Evolutionary conservation across 2,888 invertebrate genomes (phyloP), one percentile per base, ranked within the genome.

Genomic region (Auanema freiburgensis): DNA sequence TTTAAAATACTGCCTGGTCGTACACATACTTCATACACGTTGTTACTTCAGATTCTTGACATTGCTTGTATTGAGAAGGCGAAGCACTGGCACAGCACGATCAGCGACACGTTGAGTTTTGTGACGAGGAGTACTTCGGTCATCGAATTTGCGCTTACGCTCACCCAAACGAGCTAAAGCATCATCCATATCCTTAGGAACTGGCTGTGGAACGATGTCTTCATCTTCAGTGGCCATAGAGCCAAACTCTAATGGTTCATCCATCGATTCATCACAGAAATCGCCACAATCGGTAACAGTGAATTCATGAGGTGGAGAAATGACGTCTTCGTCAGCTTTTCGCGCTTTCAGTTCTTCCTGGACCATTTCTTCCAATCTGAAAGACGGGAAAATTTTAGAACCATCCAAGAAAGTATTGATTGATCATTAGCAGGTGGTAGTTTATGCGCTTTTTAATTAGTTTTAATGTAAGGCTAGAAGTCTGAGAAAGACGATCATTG

Each of bases 311-410:
- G 62, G 57, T 1, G 62, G 62, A 52, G 21, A n/a, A 6, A 23
- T 24, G 52, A 21, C 49, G 42, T 62, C 57, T 14, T 33, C 50
- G 41, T 62, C 62, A 40, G 41, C 62, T 6, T 62, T 21, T 18
- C 46, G 21, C 16, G 16, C 57, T 14, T 57, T 21, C 56, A 33
- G 33, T 33, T 56, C 56, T 23, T 40, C 41, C 41, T 21, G 23
- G 56, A 56, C n/a, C 56, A 40, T 55, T 55, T 61, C 61, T 46
- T 46, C 18, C 21, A 61, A 49, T 55, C 61, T 61, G 55, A 61
- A 61, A 61, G 33, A 6, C 18, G 16, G 53, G 23, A 12, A 53
- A 53, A 1, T 23, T 25, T 18, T 11, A 56, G 14, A 18, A 16
- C 2, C 12, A 25, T 40, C n/a, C 25, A 55, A 33, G 16, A 55